Conservation (phyloP, 2,888 invertebrate species). For the Volucella inanis region DNA sequence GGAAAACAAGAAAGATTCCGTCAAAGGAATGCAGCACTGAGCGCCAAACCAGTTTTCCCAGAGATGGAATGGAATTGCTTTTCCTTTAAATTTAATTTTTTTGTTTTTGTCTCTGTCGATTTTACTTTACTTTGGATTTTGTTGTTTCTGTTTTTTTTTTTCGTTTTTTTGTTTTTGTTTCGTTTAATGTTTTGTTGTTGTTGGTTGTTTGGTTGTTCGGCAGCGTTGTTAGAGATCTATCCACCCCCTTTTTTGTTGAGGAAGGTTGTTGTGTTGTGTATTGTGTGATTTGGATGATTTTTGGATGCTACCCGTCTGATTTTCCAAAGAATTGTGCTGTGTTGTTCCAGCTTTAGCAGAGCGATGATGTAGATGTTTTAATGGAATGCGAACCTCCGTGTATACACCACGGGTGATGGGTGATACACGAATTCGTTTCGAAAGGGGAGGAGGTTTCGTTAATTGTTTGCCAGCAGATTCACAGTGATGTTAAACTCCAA, state of each 20-base stretch:
- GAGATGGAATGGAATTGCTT: slow-evolving; percentile 66
- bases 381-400: slow-evolving; percentile 50
- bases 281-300: slow-evolving; percentile 11
- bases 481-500: slow-evolving; percentile 44
- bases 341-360: not conserved
- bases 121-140: slow-evolving; percentile 21
- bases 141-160: slow-evolving; percentile 10
- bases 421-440: not conserved
- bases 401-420: slow-evolving; percentile 8
- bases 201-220: not conserved
- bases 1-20: slow-evolving; percentile 49
- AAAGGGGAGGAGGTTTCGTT: slow-evolving; percentile 39
- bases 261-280: slow-evolving; percentile 64
- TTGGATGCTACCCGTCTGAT: slow-evolving; percentile 59
- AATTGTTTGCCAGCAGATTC: slow-evolving; percentile 44
- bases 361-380: slow-evolving; percentile 29
- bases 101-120: slow-evolving; percentile 11
- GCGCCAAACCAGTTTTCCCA: slow-evolving; percentile 74
- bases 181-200: slow-evolving; percentile 24
- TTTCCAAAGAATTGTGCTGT: slow-evolving; percentile 47
- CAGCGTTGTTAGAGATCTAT: slow-evolving; percentile 52
- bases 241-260: slow-evolving; percentile 74
- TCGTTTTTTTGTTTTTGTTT: no score
- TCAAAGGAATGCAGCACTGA: slow-evolving; percentile 67
- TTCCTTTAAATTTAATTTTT: slow-evolving; percentile 42